Conservation (phyloP, 2,113 vertebrate species). For the Rhinopomastus cyanomelas region DNA sequence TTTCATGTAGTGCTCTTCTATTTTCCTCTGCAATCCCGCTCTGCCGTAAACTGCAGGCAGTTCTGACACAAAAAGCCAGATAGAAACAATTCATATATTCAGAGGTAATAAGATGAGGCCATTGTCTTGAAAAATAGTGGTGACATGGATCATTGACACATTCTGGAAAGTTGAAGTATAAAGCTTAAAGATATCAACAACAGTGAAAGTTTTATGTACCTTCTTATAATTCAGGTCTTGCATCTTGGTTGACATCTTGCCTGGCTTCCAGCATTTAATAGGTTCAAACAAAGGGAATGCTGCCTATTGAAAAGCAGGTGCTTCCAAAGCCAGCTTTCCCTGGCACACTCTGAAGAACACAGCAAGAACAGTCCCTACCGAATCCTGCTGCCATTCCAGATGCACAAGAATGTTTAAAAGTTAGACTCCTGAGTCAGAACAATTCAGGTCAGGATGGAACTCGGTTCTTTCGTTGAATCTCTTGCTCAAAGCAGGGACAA, state of each 20-base stretch:
- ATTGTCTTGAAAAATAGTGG: background rate
- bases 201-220: background rate
- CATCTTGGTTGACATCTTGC: background rate
- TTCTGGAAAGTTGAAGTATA: background rate
- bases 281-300: background rate
- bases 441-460: background rate
- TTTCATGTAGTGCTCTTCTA: background rate
- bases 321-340: background rate
- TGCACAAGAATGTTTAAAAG: background rate
- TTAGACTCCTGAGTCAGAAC: background rate
- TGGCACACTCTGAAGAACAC: background rate
- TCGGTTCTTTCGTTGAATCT: background rate
- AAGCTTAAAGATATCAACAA: background rate
- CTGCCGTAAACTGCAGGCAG: background rate
- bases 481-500: background rate
- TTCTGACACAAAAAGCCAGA: background rate
- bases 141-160: background rate
- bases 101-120: background rate
- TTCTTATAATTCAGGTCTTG: background rate
- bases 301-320: background rate
- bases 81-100: background rate
- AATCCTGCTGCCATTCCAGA: constrained; percentile 2
- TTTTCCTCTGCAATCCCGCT: background rate
- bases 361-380: background rate
- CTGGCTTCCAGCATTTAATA: background rate